These are phyloP conservation scores for Rhyacophila brunnea DNA, from an alignment of 1,140 invertebrate species.

Conservation along the genomic window DNA sequence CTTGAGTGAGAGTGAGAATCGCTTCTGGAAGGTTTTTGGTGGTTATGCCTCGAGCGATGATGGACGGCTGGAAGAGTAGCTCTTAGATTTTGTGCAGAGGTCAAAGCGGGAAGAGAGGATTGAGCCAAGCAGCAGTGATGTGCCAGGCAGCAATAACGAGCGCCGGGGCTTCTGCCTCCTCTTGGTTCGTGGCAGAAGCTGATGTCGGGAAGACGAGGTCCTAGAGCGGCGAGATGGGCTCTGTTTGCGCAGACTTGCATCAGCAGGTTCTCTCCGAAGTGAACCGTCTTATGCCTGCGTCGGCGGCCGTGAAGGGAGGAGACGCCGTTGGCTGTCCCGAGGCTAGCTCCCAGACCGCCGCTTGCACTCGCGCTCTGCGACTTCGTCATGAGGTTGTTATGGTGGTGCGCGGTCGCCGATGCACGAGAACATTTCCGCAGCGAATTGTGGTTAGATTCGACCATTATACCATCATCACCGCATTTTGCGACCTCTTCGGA, in stretches of 20 bases:
- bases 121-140: slow-evolving; percentile 50
- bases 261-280: slow-evolving; percentile 70
- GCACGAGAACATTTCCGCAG: slow-evolving; percentile 50
- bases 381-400: slow-evolving; percentile 30
- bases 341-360: slow-evolving; percentile 38
- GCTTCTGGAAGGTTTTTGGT: slow-evolving; percentile 41
- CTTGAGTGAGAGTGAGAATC: slow-evolving; percentile 47
- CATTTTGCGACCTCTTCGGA: slow-evolving; percentile 36
- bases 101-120: slow-evolving; percentile 41
- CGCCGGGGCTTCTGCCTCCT: slow-evolving; percentile 45
- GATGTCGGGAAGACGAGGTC: slow-evolving; percentile 50
- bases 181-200: slow-evolving; percentile 52
- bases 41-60: slow-evolving; percentile 39
- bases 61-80: slow-evolving; percentile 41
- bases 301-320: slow-evolving; percentile 58
- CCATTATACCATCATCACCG: slow-evolving; percentile 56
- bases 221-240: slow-evolving; percentile 48
- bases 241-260: slow-evolving; percentile 67
- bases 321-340: slow-evolving; percentile 41
- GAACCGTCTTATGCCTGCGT: slow-evolving; percentile 70
- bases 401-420: slow-evolving; percentile 45
- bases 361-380: slow-evolving; percentile 37
- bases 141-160: slow-evolving; percentile 50
- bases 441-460: slow-evolving; percentile 53
- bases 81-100: slow-evolving; percentile 37